Evolutionary conservation across 2,888 invertebrate genomes (phyloP), one percentile per base, ranked within the genome.

Genomic region (Xylocampa areola): DNA sequence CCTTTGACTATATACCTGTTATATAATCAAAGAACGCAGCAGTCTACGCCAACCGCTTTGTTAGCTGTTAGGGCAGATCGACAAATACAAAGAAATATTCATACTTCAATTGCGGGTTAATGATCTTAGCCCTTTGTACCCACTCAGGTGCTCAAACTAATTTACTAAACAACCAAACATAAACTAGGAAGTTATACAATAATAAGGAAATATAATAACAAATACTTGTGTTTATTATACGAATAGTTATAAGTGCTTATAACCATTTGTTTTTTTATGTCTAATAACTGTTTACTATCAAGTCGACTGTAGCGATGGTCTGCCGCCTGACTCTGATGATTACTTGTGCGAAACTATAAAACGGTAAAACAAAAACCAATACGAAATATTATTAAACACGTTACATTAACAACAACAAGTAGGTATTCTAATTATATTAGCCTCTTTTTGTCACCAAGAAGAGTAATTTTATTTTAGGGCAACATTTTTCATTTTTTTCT

Each of bases 141-240:
- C 29, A 11, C 29, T 29, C 11, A 29, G 29, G n/a, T 8, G 2
- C 14, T 14, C 2, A 10, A 25, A 23, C 19, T 3, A 11, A 29
- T 45, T 54, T 19, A 50, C 30, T 7, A 17, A 17, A 10, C 16
- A 45, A 27, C 5, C 11, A 40, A 49, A 43, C 29, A 23, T 48
- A 61, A 64, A 59, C 48, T 47, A 33, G 19, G 39, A 17, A 33
- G 6, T 44, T 43, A 44, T 39, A 36, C 3, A 4, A 49, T 40
- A 55, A 57, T 47, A 52, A 55, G 70, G 67, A 60, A 73, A 55
- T 44, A 53, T 13, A 61, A 45, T 43, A 55, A 50, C 27, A 41
- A 63, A 63, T 44, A 53, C 16, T 41, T 4, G 4, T 54, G 43
- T 60, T 66, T 53, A 57, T 44, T 50, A 40, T 29, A 53, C 29